Evolutionary conservation across 2,797 vertebrate genomes (phyloP), one percentile per base, ranked within the genome.

Genomic region (Leucoraja ocellata): DNA sequence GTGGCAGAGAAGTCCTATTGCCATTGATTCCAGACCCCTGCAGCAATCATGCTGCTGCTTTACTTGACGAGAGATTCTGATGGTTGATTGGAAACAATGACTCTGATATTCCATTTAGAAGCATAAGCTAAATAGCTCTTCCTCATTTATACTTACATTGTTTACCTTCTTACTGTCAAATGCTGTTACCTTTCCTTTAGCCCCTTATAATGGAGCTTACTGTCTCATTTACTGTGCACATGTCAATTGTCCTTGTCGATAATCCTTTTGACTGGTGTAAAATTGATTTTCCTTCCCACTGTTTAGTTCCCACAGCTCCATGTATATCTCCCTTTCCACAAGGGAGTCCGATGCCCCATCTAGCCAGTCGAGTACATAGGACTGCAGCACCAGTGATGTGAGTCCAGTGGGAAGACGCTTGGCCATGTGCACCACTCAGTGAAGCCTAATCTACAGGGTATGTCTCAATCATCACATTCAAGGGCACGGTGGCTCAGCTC

Each of bases 301-400:
- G 23, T 92, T 76, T 76, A 92, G 90, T 92, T 92, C 90, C 71
- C 39, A 73, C 90, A 76, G 90, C 73, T 92, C 90, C 71, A 46
- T 54, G 39, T 16, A 92, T 54, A 73, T 46, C 73, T 92, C 73
- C 71, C 90, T 54, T 14, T 92, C 90, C 71, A 74, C 71, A 74
- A 74, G 54, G 68, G 73, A 23, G 13, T 92, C 68, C 25, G 90
- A 92, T 92, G 73, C 36, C 71, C 39, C 39, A 92, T 92, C 90
- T 54, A 92, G 36, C 68, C 71, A 54, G 68, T 73, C 73, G 90
- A 92, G 90, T 92, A 14, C 36, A 23, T 92, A 71, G 68, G 90
- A 91, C 90, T 92, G 65, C 90, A 73, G 71, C 36, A 76, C 90
- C 90, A 76, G 71, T 92, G 90, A 74, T 76, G 68, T 46, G 71